These are phyloP conservation scores for Caenorhabditis angaria DNA, from an alignment of 2,888 invertebrate species.

Conservation along the genomic window DNA sequence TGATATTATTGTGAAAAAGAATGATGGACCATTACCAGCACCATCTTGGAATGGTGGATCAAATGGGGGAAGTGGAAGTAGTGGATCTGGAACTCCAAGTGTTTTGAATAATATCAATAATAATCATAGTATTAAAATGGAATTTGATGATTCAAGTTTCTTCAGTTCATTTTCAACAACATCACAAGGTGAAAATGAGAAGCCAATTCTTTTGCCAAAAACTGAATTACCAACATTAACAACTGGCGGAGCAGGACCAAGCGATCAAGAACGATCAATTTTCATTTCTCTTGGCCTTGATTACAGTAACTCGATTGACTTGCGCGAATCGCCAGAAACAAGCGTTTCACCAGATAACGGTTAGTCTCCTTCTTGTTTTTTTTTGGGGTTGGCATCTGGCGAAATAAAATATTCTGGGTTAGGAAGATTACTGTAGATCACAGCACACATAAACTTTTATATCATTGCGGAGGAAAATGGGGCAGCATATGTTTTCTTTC, in stretches of 20 bases:
- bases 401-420: too few species aligned
- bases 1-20: slow-evolving; percentile 72
- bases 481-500: background rate
- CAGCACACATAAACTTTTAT: slow-evolving; percentile 1
- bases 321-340: slow-evolving; percentile 23
- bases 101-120: slow-evolving; percentile 19
- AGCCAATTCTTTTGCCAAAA: slow-evolving; percentile 8
- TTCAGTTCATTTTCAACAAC: background rate
- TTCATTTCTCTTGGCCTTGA: slow-evolving; percentile 58
- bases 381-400: slow-evolving; percentile 12
- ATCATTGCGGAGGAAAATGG: background rate
- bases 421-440: background rate
- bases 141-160: slow-evolving; percentile 31
- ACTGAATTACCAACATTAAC: too few species aligned
- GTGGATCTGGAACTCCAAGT: slow-evolving; percentile 2
- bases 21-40: slow-evolving; percentile 22
- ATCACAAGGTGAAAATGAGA: slow-evolving; percentile 17
- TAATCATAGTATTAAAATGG: slow-evolving; percentile 32
- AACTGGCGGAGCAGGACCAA: slow-evolving; percentile 43
- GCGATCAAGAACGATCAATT: slow-evolving; percentile 51
- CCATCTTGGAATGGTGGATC: slow-evolving; percentile 10
- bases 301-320: slow-evolving; percentile 44
- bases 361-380: slow-evolving; percentile 22
- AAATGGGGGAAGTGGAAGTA: too few species aligned
- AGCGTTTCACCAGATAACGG: slow-evolving; percentile 49